These are phyloP conservation scores for Drosophila melanica DNA, from an alignment of 1,140 invertebrate genomes.

Conservation along the genomic window DNA sequence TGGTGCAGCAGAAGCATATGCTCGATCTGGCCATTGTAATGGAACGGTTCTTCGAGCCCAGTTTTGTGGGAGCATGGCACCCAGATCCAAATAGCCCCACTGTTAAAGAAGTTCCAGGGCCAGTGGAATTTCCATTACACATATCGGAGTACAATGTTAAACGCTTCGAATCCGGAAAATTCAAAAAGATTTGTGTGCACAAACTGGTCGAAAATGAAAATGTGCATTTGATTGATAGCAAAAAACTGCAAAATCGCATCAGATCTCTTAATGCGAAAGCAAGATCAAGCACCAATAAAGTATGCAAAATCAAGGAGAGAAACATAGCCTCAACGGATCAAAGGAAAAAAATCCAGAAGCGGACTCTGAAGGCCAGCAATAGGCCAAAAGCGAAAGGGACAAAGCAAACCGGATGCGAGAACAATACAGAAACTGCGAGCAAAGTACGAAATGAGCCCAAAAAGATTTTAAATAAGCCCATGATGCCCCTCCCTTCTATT, in stretches of 20 bases:
- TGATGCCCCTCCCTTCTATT: too few relatives aligned
- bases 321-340: background rate
- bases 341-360: background rate
- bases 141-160: background rate
- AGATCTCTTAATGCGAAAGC: background rate
- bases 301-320: background rate
- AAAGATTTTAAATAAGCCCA: background rate
- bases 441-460: background rate
- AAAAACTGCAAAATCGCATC: background rate
- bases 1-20: constrained; percentile 1
- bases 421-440: background rate
- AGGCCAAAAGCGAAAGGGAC: background rate
- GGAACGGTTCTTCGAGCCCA: constrained; percentile 5
- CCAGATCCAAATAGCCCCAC: background rate
- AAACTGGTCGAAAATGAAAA: background rate
- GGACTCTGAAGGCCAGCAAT: background rate
- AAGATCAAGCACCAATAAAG: background rate
- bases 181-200: background rate
- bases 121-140: background rate
- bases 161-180: background rate
- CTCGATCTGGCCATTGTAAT: constrained; percentile 12
- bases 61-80: background rate
- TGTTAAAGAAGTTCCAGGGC: too few relatives aligned
- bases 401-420: background rate
- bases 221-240: background rate